phyloP scores from a whole-genome alignment of 2,797 vertebrate genomes.

The Chelon labrosus region DNA sequence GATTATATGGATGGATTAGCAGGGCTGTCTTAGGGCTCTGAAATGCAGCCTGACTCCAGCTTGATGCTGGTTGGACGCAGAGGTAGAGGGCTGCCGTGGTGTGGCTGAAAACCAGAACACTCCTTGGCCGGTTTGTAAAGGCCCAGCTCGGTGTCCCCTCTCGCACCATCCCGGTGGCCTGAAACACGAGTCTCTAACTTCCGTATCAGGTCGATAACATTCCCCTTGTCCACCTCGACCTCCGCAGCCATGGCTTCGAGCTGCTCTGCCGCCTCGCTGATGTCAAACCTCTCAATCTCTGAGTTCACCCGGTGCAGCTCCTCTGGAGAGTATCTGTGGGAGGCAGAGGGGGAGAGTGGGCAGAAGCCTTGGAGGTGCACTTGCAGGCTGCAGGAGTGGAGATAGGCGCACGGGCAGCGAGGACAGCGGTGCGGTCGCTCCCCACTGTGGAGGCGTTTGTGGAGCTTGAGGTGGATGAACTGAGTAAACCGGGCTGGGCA shows the following conservation, averaged over 20 bases:
- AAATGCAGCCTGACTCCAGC: conserved; percentile 90
- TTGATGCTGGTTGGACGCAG: conserved; percentile 89
- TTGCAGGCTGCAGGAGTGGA: conserved; percentile 93
- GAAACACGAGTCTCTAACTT: conserved; percentile 69
- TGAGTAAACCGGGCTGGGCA: conserved; percentile 96
- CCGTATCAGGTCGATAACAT: conserved; percentile 84
- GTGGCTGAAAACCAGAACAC: conserved; percentile 80
- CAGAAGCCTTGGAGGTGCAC: conserved; percentile 94
- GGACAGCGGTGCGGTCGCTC: conserved; percentile 91
- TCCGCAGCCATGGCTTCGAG: conserved; percentile 87
- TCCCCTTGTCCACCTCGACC: conserved; percentile 87
- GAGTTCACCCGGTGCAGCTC: conserved; percentile 90
- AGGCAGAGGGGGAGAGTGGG: conserved; percentile 71
- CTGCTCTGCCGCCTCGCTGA: conserved; percentile 92
- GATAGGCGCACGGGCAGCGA: conserved; percentile 91
- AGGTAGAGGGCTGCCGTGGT: conserved; percentile 86
- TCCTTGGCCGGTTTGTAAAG: conserved; percentile 84
- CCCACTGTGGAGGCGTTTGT: conserved; percentile 93
- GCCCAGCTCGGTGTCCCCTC: conserved; percentile 81
- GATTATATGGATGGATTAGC: conserved; percentile 77
- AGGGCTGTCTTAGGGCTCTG: conserved; percentile 84
- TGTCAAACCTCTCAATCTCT: conserved; percentile 93
- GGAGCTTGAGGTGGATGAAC: conserved; percentile 95
- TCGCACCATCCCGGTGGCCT: conserved; percentile 69
- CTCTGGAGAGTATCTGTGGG: conserved; percentile 82